phyloP scores from a whole-genome alignment of 2,113 vertebrate species.

The Chaetorhynchus papuensis region DNA sequence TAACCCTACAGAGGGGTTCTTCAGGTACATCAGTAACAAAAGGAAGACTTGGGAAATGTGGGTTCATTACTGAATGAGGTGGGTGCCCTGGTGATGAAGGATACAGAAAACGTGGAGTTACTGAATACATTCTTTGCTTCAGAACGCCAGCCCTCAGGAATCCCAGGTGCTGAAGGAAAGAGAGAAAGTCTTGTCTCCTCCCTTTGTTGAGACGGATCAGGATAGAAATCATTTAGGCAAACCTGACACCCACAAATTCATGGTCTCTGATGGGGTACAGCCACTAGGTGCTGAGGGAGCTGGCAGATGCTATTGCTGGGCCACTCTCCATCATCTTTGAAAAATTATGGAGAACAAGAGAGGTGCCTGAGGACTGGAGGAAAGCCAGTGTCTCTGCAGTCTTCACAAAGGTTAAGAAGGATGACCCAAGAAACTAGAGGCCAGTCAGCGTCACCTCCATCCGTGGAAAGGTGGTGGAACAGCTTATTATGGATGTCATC shows the following conservation, averaged over 20 bases:
- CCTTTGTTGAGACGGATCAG: not conserved
- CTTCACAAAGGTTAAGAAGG: not conserved
- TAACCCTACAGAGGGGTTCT: no score
- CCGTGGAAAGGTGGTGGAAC: not conserved
- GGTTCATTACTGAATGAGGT: not conserved
- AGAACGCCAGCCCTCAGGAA: not conserved
- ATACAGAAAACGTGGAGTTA: not conserved
- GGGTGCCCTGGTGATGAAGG: not conserved
- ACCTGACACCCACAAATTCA: not conserved
- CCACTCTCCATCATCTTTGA: not conserved
- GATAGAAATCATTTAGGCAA: not conserved
- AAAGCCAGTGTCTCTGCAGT: not conserved
- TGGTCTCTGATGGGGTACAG: not conserved
- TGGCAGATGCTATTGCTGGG: not conserved
- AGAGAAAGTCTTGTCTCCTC: not conserved
- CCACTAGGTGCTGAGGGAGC: not conserved
- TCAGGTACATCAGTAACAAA: not conserved
- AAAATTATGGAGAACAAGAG: not conserved
- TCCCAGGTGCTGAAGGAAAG: not conserved
- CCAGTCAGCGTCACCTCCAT: not conserved
- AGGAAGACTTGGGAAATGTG: not conserved
- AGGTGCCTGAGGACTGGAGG: not conserved
- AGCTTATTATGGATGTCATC: not conserved
- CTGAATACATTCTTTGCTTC: not conserved
- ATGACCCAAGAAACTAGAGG: not conserved